phyloP scores from a whole-genome alignment of 2,888 invertebrate species.

The Idaea biselata region DNA sequence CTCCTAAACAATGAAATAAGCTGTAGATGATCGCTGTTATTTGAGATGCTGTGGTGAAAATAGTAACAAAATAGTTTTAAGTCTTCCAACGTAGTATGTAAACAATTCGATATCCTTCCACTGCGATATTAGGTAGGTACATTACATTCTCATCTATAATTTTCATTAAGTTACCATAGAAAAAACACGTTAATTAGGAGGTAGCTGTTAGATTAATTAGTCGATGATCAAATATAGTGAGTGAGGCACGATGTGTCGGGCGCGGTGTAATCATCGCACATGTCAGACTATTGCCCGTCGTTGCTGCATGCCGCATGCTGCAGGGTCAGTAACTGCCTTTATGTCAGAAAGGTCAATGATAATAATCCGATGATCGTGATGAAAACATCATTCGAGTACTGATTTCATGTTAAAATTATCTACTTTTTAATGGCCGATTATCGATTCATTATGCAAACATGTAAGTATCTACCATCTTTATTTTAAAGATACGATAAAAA shows the following conservation, averaged over 20 bases:
- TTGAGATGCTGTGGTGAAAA: no score
- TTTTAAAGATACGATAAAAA: background rate
- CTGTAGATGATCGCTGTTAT: background rate
- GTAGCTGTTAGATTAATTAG: background rate
- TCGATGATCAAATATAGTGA: background rate
- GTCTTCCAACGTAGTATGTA: no score
- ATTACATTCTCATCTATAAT: no score
- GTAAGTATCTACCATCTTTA: background rate
- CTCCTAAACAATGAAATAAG: background rate
- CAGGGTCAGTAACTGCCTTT: background rate
- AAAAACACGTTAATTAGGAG: no score
- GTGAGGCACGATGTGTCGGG: background rate
- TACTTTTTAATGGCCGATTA: background rate
- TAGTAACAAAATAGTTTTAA: no score
- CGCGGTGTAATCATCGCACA: background rate
- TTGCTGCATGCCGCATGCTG: background rate
- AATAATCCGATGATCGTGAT: background rate
- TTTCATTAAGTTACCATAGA: no score
- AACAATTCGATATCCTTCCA: no score
- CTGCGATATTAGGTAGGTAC: no score
- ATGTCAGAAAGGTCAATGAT: background rate
- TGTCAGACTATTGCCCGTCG: background rate
- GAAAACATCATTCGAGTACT: background rate
- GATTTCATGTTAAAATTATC: background rate
- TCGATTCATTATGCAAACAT: background rate